Evolutionary conservation across 2,888 invertebrate genomes (phyloP).

Genomic region (Pachydiplax longipennis): DNA sequence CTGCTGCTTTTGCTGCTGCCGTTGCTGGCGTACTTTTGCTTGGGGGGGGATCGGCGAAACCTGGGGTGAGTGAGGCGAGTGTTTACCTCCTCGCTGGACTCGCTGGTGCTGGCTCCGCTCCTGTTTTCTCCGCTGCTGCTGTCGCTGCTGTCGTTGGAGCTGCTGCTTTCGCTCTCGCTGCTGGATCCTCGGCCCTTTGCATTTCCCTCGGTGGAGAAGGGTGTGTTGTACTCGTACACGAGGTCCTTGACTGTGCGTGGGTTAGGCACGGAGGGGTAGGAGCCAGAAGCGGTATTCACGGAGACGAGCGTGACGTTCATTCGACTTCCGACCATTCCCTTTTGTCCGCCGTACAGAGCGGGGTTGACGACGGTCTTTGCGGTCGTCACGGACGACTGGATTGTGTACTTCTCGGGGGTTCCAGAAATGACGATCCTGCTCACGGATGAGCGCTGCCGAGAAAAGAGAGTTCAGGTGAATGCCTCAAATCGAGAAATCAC

Average conservation of each 20-base stretch:
- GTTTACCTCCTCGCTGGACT: conserved; percentile 24
- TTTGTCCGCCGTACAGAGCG: conserved; percentile 65
- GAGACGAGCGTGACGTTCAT: conserved; percentile 64
- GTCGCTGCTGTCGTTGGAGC: conserved; percentile 48
- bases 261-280: conserved; percentile 57
- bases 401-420: conserved; percentile 65
- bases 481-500: no score
- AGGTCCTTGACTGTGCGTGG: conserved; percentile 63
- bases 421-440: conserved; percentile 67
- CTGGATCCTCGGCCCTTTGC: conserved; percentile 44
- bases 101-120: conserved; percentile 34
- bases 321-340: conserved; percentile 69
- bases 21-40: conserved; percentile 3
- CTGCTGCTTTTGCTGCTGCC: conserved; percentile 45
- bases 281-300: conserved; percentile 55
- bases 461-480: no score
- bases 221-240: conserved; percentile 64
- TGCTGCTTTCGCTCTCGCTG: conserved; percentile 50
- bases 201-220: conserved; percentile 55
- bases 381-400: conserved; percentile 71
- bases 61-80: neutral
- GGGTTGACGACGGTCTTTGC: conserved; percentile 69
- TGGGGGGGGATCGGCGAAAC: neutral
- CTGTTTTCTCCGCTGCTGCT: conserved; percentile 46
- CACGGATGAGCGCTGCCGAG: conserved; percentile 64